Percentiles rank a stretch among this genome's conserved stretches.
Evolutionary conservation across 2,797 vertebrate species (phyloP).

Genomic region (Nasua narica): DNA sequence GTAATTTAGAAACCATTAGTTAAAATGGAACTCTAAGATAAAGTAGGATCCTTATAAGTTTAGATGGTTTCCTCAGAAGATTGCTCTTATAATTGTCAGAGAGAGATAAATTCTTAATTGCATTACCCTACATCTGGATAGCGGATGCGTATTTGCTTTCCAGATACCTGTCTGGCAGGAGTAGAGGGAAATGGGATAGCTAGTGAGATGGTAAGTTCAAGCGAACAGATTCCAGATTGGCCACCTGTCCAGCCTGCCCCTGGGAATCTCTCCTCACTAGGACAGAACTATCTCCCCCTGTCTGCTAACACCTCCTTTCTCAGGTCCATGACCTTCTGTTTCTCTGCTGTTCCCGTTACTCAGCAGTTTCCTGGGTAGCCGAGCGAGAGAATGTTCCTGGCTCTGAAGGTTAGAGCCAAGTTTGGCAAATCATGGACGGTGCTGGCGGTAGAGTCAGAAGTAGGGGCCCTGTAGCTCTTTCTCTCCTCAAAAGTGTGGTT

Average conservation of each 20-base stretch:
- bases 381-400: accelerated
- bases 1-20: slow-evolving; percentile 80
- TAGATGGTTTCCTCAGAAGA: slow-evolving; percentile 73
- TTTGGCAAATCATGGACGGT: not conserved
- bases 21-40: slow-evolving; percentile 75
- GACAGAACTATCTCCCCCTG: not conserved
- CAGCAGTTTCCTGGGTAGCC: accelerated
- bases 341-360: not conserved
- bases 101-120: slow-evolving; percentile 78
- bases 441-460: not conserved
- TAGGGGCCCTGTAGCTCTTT: slow-evolving; percentile 14
- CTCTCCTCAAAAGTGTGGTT: not conserved
- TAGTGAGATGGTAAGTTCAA: not conserved
- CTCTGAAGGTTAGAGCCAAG: not conserved
- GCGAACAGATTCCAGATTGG: not conserved
- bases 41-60: slow-evolving; percentile 69
- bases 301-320: not conserved
- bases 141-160: slow-evolving; percentile 16
- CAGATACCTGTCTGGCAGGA: slow-evolving; percentile 53
- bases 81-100: slow-evolving; percentile 75
- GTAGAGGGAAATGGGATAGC: not conserved
- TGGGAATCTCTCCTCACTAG: not conserved
- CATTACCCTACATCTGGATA: slow-evolving; percentile 67
- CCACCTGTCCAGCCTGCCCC: not conserved
- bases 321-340: not conserved